A percentile compares a stretch with the other conserved stretches of the same genome.
These are phyloP conservation scores for Mobula birostris DNA, from an alignment of 2,113 vertebrate species.

Conservation along the genomic window DNA sequence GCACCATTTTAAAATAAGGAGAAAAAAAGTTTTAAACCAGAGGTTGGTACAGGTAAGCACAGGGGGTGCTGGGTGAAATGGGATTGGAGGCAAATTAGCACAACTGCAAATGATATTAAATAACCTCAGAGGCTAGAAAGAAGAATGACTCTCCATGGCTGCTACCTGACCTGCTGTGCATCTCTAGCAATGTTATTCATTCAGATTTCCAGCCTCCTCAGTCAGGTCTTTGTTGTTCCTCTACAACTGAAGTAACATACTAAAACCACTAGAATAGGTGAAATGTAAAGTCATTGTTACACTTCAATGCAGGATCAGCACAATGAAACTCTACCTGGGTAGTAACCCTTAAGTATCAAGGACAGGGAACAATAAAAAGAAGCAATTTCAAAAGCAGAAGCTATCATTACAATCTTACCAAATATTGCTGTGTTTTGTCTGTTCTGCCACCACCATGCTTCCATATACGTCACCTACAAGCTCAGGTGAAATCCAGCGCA, in stretches of 20 bases:
- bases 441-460: conserved; percentile 78
- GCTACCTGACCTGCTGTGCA: not conserved
- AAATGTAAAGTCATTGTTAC: not conserved
- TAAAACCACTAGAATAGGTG: not conserved
- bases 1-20: no score
- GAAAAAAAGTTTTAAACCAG: no score
- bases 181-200: not conserved
- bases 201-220: not conserved
- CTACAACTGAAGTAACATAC: not conserved
- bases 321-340: not conserved
- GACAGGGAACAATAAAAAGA: not conserved
- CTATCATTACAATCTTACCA: conserved; percentile 65
- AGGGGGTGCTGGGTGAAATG: no score
- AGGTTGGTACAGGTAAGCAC: no score
- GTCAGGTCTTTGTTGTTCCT: not conserved
- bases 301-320: not conserved
- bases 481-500: conserved; percentile 92
- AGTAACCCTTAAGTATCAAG: not conserved
- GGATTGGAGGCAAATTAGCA: no score
- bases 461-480: conserved; percentile 86
- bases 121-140: no score
- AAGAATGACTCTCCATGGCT: not conserved
- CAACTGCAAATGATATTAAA: no score
- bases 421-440: conserved; percentile 85
- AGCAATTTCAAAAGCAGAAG: not conserved